Conservation (phyloP, 2,797 vertebrate genomes). For the Phrynocephalus guinanensis region DNA sequence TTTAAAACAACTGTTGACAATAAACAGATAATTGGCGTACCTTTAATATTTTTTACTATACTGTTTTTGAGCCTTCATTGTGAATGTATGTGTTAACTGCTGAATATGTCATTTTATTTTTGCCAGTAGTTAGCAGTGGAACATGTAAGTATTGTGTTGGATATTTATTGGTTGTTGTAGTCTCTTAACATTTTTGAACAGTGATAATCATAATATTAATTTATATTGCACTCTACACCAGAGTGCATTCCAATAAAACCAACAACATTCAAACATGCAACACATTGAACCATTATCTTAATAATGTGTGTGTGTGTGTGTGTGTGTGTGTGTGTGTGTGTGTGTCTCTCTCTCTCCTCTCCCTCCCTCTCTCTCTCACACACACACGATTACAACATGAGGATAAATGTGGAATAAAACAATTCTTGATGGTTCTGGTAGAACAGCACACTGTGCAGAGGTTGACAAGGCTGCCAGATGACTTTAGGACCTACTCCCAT, state of each 20-base stretch:
- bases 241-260: too few relatives aligned
- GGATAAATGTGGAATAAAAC: not conserved
- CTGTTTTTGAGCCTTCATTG: not conserved
- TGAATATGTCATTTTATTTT: slow-evolving; percentile 49
- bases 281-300: too few relatives aligned
- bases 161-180: slow-evolving; percentile 4
- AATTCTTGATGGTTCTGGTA: not conserved
- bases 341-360: too few relatives aligned
- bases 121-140: slow-evolving; percentile 56
- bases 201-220: too few relatives aligned
- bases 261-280: too few relatives aligned
- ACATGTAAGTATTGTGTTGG: slow-evolving; percentile 59
- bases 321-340: too few relatives aligned
- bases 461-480: not conserved
- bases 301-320: too few relatives aligned
- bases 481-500: not conserved
- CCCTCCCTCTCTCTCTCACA: too few relatives aligned
- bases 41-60: not conserved
- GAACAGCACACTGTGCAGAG: not conserved
- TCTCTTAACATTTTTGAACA: slow-evolving; percentile 13
- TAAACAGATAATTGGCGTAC: slow-evolving; percentile 1
- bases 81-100: slow-evolving; percentile 29
- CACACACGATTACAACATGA: not conserved
- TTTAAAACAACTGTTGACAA: not conserved
- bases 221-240: too few relatives aligned